Evolutionary conservation across 2,797 vertebrate genomes (phyloP).

Genomic region (Cuculus canorus): DNA sequence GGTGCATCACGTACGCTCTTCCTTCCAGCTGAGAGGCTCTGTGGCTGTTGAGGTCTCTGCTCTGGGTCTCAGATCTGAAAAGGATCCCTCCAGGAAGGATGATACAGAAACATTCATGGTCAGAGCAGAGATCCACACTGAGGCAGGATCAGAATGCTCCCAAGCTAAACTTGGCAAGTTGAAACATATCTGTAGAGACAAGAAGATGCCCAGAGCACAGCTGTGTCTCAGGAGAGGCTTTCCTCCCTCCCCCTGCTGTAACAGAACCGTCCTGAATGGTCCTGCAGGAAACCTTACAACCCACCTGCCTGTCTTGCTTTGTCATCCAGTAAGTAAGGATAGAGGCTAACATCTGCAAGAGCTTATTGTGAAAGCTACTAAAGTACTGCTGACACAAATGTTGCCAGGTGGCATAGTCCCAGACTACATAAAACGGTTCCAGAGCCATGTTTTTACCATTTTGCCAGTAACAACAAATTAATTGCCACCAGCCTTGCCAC

Average conservation of each 20-base stretch:
- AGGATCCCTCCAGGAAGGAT: background rate
- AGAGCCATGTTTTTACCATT: background rate
- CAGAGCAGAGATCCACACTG: background rate
- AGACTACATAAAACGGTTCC: background rate
- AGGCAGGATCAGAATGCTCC: background rate
- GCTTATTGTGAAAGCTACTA: background rate
- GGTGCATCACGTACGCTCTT: rapidly evolving
- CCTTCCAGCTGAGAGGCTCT: background rate
- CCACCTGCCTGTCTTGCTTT: background rate
- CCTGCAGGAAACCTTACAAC: background rate
- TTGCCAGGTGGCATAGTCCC: background rate
- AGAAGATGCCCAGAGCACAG: background rate
- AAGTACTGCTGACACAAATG: background rate
- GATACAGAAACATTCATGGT: rapidly evolving
- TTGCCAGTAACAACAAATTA: constrained; percentile 1
- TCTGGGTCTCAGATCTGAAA: background rate
- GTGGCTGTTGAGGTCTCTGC: background rate
- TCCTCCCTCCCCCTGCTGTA: background rate
- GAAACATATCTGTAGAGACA: background rate
- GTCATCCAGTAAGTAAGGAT: background rate
- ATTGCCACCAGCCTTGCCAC: background rate
- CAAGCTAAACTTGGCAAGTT: background rate
- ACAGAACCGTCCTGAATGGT: background rate
- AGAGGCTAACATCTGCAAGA: background rate
- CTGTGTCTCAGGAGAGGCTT: background rate